Conservation (phyloP, 2,888 invertebrate species). For the Byasa hedistus region DNA sequence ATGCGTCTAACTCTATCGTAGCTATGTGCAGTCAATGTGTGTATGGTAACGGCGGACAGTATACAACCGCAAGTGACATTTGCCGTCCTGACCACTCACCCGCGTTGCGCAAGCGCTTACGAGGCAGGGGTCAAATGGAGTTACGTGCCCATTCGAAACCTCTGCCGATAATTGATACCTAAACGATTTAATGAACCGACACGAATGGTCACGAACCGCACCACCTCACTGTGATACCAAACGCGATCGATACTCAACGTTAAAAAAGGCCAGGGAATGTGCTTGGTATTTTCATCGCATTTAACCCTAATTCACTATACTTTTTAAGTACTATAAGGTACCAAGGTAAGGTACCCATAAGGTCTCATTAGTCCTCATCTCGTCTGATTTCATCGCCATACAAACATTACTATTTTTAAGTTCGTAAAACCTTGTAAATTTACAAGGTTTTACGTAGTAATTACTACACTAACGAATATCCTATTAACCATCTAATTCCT, state of each 20-base stretch:
- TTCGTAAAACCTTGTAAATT: neutral
- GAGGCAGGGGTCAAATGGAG: conserved; percentile 28
- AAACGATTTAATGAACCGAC: conserved; percentile 21
- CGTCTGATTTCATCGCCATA: neutral
- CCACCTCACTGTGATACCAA: neutral
- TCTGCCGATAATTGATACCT: conserved; percentile 18
- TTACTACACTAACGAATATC: neutral
- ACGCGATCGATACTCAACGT: neutral
- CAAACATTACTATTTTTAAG: neutral
- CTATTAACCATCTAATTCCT: neutral
- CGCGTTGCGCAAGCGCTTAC: conserved; percentile 31
- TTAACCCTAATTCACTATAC: neutral
- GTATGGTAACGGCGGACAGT: conserved; percentile 11
- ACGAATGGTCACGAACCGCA: conserved; percentile 21
- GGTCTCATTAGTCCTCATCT: too few species aligned
- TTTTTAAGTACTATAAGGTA: neutral
- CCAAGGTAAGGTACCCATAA: too few species aligned
- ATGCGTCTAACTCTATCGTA: neutral
- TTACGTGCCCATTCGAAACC: conserved; percentile 8
- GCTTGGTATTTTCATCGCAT: conserved; percentile 15
- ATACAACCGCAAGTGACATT: conserved; percentile 32
- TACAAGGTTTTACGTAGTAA: too few species aligned
- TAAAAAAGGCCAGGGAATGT: conserved; percentile 1
- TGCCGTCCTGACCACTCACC: conserved; percentile 32
- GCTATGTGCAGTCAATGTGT: neutral